phyloP scores from a whole-genome alignment of 2,797 vertebrate genomes.

The Hozukius guyotensis region DNA sequence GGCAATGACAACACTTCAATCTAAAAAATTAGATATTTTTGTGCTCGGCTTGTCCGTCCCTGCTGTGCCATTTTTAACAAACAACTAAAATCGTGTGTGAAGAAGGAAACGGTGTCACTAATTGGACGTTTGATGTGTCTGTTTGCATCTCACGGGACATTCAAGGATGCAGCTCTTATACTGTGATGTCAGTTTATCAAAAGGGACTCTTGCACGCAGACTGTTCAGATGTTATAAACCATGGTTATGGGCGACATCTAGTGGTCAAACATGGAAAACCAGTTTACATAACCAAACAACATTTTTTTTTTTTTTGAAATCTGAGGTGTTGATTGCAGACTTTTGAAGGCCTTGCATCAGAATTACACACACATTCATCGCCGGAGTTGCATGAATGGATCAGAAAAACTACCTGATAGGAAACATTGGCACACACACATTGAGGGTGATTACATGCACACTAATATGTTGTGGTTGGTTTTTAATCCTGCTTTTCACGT shows the following conservation, averaged over 20 bases:
- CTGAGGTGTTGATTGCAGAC: neutral
- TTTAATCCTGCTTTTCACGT: too few species aligned
- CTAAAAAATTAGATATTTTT: neutral
- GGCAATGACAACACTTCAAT: neutral
- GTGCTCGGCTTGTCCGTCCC: neutral
- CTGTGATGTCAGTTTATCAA: neutral
- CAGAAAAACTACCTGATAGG: too few species aligned
- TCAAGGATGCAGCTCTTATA: neutral
- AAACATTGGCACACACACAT: too few species aligned
- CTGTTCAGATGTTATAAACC: neutral
- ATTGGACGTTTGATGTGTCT: neutral
- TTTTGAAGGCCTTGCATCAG: neutral
- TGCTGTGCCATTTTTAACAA: neutral
- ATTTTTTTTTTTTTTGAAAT: neutral
- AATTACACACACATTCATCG: too few species aligned
- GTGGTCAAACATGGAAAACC: conserved; percentile 39
- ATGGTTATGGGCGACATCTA: conserved; percentile 53
- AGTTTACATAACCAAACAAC: neutral
- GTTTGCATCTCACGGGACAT: neutral
- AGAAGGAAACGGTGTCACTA: neutral
- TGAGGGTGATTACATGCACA: too few species aligned
- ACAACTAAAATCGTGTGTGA: neutral
- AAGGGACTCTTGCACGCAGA: neutral
- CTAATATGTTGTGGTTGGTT: too few species aligned
- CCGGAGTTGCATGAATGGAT: too few species aligned